phyloP scores from a whole-genome alignment of 2,888 invertebrate species.

The Agelastica alni region DNA sequence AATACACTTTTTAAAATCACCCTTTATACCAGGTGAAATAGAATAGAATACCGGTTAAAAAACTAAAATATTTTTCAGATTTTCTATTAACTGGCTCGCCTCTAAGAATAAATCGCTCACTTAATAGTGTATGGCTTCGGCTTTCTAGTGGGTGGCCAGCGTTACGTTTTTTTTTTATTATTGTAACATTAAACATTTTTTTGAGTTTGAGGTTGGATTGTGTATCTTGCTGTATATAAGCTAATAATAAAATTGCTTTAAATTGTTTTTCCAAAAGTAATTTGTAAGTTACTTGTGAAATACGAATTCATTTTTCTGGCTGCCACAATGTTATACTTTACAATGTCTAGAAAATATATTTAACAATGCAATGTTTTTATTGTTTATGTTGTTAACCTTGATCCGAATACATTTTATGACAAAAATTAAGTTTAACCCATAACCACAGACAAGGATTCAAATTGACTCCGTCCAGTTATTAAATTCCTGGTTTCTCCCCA shows the following conservation, averaged over 20 bases:
- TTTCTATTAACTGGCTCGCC: too few relatives aligned
- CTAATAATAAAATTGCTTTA: conserved; percentile 32
- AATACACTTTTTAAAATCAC: too few relatives aligned
- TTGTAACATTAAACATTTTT: conserved; percentile 19
- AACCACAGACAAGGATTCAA: too few relatives aligned
- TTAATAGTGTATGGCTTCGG: background rate
- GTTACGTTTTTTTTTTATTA: conserved; percentile 24
- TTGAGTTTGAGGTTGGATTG: conserved; percentile 31
- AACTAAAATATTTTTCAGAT: too few relatives aligned
- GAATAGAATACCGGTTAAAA: too few relatives aligned
- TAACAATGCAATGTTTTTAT: conserved; percentile 39
- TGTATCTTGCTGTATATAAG: conserved; percentile 36
- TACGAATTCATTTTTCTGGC: conserved; percentile 21
- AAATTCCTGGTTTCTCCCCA: too few relatives aligned
- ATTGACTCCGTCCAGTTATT: too few relatives aligned
- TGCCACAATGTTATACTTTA: conserved; percentile 31
- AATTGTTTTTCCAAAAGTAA: conserved; percentile 23
- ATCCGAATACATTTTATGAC: too few relatives aligned
- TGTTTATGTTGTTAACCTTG: too few relatives aligned
- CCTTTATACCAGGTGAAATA: too few relatives aligned
- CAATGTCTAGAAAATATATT: conserved; percentile 35
- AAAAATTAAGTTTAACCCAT: too few relatives aligned
- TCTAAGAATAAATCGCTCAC: too few relatives aligned
- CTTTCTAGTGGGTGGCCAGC: conserved; percentile 22
- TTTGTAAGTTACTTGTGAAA: conserved; percentile 29